Conservation (phyloP, 2,888 invertebrate species). For the Limenitis arthemis region DNA sequence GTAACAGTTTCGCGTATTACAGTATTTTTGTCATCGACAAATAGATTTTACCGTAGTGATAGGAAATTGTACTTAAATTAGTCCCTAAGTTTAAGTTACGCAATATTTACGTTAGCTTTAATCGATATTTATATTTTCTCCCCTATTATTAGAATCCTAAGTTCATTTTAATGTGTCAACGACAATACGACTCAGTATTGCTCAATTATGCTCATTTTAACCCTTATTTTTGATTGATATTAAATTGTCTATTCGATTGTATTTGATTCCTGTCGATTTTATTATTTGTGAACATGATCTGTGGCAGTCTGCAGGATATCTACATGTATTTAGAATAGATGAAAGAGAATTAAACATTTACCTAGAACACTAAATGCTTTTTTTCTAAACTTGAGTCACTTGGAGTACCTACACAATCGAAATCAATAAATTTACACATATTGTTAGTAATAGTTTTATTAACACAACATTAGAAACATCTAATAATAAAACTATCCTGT, state of each 20-base stretch:
- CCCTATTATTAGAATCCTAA: constrained; percentile 46
- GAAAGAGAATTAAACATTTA: constrained; percentile 63
- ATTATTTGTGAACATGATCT: constrained; percentile 48
- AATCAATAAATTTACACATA: too few species aligned
- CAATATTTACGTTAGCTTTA: constrained; percentile 34
- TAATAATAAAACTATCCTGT: too few species aligned
- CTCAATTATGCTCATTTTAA: constrained; percentile 64
- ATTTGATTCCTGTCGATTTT: constrained; percentile 33
- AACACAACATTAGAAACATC: too few species aligned
- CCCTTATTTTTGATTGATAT: constrained; percentile 30
- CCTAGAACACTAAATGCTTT: constrained; percentile 47
- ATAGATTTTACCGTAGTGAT: constrained; percentile 22
- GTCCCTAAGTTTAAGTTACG: constrained; percentile 25
- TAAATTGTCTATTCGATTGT: constrained; percentile 19
- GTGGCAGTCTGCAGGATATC: constrained; percentile 43
- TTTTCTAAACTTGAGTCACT: constrained; percentile 26
- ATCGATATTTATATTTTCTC: constrained; percentile 26
- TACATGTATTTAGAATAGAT: constrained; percentile 58
- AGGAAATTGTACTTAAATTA: constrained; percentile 25
- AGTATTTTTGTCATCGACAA: constrained; percentile 26
- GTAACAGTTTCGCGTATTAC: constrained; percentile 21
- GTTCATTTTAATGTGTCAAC: constrained; percentile 40
- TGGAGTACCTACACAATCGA: too few species aligned
- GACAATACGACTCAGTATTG: constrained; percentile 63
- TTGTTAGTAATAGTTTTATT: too few species aligned